phyloP scores from a whole-genome alignment of 2,797 vertebrate genomes.

The Enteromius paludinosus region DNA sequence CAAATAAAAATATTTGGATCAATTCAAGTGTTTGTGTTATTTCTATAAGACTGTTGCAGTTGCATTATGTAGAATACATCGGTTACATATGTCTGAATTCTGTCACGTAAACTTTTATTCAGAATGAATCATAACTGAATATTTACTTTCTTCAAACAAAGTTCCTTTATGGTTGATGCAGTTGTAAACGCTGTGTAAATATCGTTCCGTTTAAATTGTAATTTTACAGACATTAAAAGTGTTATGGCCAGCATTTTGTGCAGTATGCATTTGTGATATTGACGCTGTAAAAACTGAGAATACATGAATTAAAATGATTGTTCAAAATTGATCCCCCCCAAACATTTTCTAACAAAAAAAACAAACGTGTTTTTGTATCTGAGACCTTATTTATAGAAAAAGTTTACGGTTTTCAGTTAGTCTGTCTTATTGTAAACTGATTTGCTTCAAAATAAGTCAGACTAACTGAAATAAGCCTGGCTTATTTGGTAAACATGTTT shows the following conservation, averaged over 20 bases:
- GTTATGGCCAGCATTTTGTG: neutral
- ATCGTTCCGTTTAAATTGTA: neutral
- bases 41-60: neutral
- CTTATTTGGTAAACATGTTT: too few relatives aligned
- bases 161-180: neutral
- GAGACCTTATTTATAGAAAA: too few relatives aligned
- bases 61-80: neutral
- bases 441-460: too few relatives aligned
- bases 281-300: neutral
- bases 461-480: too few relatives aligned
- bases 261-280: neutral
- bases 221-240: neutral
- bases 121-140: neutral
- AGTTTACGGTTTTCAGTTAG: too few relatives aligned
- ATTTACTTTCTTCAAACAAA: neutral
- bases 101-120: neutral
- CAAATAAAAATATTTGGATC: constrained; percentile 80
- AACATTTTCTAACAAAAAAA: too few relatives aligned
- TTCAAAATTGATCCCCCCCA: too few relatives aligned
- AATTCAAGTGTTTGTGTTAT: constrained; percentile 4
- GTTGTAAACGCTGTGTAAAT: neutral
- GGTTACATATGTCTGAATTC: neutral
- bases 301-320: neutral
- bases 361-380: too few relatives aligned
- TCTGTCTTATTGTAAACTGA: too few relatives aligned